phyloP scores from a whole-genome alignment of 2,113 vertebrate species.

The Anoplopoma fimbria region DNA sequence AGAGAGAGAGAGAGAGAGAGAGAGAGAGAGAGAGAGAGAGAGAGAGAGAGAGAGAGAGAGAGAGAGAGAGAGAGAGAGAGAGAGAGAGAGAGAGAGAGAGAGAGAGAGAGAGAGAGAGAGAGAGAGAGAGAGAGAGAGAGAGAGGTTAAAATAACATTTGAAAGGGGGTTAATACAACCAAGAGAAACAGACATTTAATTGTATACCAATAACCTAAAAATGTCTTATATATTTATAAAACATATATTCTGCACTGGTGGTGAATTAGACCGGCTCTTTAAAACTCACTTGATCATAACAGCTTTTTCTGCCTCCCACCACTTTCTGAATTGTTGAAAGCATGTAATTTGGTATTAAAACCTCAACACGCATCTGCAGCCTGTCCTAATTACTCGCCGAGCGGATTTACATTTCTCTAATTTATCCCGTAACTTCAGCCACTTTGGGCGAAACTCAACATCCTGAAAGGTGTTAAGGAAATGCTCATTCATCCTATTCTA shows the following conservation, averaged over 20 bases:
- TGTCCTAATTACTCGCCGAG: conserved; percentile 45
- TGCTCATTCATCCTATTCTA: conserved; percentile 32
- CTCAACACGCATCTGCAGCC: conserved; percentile 52
- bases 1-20: not conserved
- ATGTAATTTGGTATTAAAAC: conserved; percentile 51
- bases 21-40: conserved; percentile 1
- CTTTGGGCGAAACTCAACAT: conserved; percentile 14
- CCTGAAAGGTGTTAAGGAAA: conserved; percentile 36
- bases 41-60: conserved; percentile 24
- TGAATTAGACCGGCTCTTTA: conserved; percentile 18
- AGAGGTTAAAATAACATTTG: conserved; percentile 31
- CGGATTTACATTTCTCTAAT: conserved; percentile 54
- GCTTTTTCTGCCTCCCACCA: conserved; percentile 8
- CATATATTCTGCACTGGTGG: conserved; percentile 4
- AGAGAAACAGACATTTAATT: conserved; percentile 16
- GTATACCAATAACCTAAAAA: not conserved
- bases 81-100: conserved; percentile 25
- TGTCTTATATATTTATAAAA: too few species aligned
- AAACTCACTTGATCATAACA: conserved; percentile 15
- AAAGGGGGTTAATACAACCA: conserved; percentile 25
- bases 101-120: not conserved
- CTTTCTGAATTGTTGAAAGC: conserved; percentile 29
- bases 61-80: not conserved
- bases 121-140: not conserved
- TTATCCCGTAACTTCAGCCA: conserved; percentile 17